Percentiles rank a stretch among this genome's conserved stretches.
These are phyloP conservation scores for Apodemia duryi DNA, from an alignment of 2,888 invertebrate genomes.

Conservation along the genomic window DNA sequence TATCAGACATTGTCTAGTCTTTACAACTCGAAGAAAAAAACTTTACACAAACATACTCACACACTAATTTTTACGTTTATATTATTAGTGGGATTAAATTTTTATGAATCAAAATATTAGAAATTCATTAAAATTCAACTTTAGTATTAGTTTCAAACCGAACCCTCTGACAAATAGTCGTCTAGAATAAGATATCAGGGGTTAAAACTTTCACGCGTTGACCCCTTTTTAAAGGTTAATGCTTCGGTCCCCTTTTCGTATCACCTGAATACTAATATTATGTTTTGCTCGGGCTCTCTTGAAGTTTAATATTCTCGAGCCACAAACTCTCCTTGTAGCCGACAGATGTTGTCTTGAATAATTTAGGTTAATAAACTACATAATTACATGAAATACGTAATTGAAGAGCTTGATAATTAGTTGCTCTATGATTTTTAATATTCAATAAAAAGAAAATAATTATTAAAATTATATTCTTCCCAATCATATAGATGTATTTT, in stretches of 20 bases:
- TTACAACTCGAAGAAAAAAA: too few relatives aligned
- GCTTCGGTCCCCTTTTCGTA: slow-evolving; percentile 51
- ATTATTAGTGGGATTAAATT: neutral
- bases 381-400: slow-evolving; percentile 13
- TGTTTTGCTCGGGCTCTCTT: slow-evolving; percentile 31
- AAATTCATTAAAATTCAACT: slow-evolving; percentile 21
- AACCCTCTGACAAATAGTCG: slow-evolving; percentile 49
- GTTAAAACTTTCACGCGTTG: slow-evolving; percentile 70
- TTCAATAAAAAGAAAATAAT: neutral
- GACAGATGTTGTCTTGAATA: slow-evolving; percentile 28
- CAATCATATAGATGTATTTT: too few relatives aligned
- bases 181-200: slow-evolving; percentile 72
- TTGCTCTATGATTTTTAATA: neutral
- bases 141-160: slow-evolving; percentile 21
- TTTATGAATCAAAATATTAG: neutral
- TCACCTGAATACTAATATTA: slow-evolving; percentile 69
- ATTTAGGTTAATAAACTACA: slow-evolving; percentile 27
- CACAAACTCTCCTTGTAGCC: slow-evolving; percentile 25
- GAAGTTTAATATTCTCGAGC: slow-evolving; percentile 32
- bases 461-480: neutral
- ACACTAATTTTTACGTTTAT: too few relatives aligned
- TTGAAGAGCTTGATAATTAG: slow-evolving; percentile 6
- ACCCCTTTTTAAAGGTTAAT: slow-evolving; percentile 78
- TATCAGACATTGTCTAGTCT: too few relatives aligned
- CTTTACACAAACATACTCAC: too few relatives aligned